Evolutionary conservation across 2,888 invertebrate species (phyloP), one percentile per base, ranked within the genome.

Genomic region (Mactromeris polynyma): DNA sequence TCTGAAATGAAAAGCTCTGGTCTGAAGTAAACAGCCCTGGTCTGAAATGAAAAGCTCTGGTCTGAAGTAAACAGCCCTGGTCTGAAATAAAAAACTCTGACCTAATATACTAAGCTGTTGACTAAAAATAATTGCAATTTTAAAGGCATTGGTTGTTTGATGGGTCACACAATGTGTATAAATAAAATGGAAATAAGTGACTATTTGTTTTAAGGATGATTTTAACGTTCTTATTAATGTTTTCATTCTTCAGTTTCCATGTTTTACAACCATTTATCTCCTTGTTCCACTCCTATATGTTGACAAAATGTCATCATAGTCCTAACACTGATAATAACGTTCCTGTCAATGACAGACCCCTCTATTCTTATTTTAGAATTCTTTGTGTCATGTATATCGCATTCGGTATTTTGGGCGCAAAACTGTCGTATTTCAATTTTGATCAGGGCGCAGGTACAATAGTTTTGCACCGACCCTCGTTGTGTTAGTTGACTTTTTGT

Each of bases 291-390:
- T 64, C 46, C 58, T 64, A 26, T 64, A 26, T 64, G 58, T 64
- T 64, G 58, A 64, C 58, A 64, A 64, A 64, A 64, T 26, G 58
- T 64, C 58, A 64, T 64, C 58, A 64, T 64, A 26, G 46, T 26
- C 26, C 7, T 64, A 26, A 26, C 58, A 26, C 58, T 64, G 58
- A 64, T 26, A n/a, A 26, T 64, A 64, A n/a, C 1, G n/a, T 64
- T 64, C 11, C 9, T n/a, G 58, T 64, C 58, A 64, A 64, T 64
- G 58, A 64, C n/a, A 64, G 58, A 9, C 26, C 58, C 6, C 26
- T 26, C 58, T 26, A 9, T 26, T 9, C 58, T 46, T 64, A 26
- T 64, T 26, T n/a, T 26, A 64, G 26, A n/a, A 64, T 64, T 64
- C 26, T 26, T 64, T 26, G 58, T 64, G 26, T 26, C n/a, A 26